Base-by-base conservation (phyloP, 2,888 invertebrate species). In the Aphidoletes aphidimyza region DNA sequence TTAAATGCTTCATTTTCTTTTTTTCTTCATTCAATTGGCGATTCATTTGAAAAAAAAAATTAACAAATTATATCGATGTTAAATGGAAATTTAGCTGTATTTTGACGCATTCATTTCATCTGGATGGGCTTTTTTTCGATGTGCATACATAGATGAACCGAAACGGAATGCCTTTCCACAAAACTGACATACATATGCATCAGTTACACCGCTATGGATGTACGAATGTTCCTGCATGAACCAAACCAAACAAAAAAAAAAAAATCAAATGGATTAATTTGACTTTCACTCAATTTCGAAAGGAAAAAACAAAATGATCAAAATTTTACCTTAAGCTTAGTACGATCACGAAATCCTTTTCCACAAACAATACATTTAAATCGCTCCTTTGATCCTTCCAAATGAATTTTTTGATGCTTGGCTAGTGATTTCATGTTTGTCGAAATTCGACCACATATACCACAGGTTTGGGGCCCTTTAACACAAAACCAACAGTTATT, bases 291-390 rank as follows among this genome's bases (percentile, higher is more conserved):
- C 39, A 39, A 39, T 39, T 11, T 8, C 11, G 11, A 8, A 8
- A 47, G 2, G 2, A 17, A 14, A 47, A 14, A 47, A 47, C 17
- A 14, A 47, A 47, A 47, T 19, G 8, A 17, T 47, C 6, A 47
- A 19, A 47, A 47, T 14, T 14, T 11, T 49, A 84, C 84, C 54
- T 84, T 84, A 17, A 84, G 49, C n/a, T 84, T 84, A 2, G 84
- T 84, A 1, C 47, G 26, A 19, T 84, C 84, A 0, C 84, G 34
- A 36, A 84, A 84, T 3, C 84, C 81, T 36, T 84, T 84, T 26
- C 84, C 84, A 26, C 84, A 84, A n/a, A 84, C 84, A 11, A 84
- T 84, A 49, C 84, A 84, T n/a, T 84, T 84, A 17, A 47, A 84
- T 9, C 49, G 47, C n/a, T 84, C 49, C n/a, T 84, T 84, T 17